Base-by-base conservation (phyloP, 2,888 invertebrate genomes). In the Liopterus haemorrhoidalis region DNA sequence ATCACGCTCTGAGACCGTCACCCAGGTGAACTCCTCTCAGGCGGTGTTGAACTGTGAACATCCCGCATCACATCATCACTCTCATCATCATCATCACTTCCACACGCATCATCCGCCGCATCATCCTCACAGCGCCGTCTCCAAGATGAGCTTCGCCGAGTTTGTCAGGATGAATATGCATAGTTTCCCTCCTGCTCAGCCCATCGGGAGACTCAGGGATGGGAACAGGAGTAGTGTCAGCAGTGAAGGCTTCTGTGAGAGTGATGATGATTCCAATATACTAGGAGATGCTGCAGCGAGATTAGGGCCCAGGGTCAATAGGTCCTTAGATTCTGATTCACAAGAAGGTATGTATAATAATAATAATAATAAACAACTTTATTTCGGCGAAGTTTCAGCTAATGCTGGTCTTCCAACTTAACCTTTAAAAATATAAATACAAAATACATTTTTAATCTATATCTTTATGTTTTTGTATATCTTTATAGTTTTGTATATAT, bases 181-280 rank as follows among this genome's bases (percentile, higher is more conserved):
- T 1, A 63, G 64, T 41, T 63, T 60, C 47, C 56, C 60, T 1
- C 54, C 61, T 2, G 60, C 57, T 49, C 49, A 58, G 41, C 51
- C 57, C 49, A 9, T 59, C 48, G 51, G 46, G 25, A 54, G 61
- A 31, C 59, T 63, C 11, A 63, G 73, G 31, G 87, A 88, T 60
- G 89, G 89, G 1, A 91, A 91, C 64, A 79, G 92, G 51, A 93
- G 92, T 39, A 93, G 93, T 62, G 86, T 91, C 8, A 93, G 93
- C 56, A 94, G 93, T 54, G 94, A 95, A 72, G 94, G 95, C 35
- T 95, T 95, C 68, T 95, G 94, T 69, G 94, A 95, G 69, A 92
- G 92, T 61, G 89, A 91, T 55, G 84, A 85, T 49, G 87, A 87
- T 73, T 78, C 60, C 61, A 67, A 55, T 58, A 63, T 71, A n/a